phyloP scores from a whole-genome alignment of 2,797 vertebrate genomes.

The Gambusia yucatana region DNA sequence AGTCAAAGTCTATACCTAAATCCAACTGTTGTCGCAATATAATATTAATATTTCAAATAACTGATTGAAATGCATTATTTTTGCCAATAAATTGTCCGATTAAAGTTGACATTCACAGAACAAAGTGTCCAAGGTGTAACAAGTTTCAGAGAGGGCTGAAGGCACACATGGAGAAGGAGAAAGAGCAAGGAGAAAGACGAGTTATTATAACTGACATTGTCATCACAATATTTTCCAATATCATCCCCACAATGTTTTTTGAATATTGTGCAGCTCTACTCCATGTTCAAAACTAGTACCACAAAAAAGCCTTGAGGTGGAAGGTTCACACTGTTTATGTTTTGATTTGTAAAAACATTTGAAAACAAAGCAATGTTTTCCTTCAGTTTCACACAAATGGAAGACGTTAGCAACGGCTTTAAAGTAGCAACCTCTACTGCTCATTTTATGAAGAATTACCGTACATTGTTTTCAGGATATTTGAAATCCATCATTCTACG shows the following conservation, averaged over 20 bases:
- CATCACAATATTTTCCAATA: background rate
- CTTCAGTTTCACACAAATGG: background rate
- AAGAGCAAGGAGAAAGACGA: background rate
- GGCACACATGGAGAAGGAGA: background rate
- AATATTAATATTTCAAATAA: background rate
- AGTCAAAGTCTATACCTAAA: background rate
- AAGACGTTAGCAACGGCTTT: background rate
- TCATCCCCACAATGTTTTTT: background rate
- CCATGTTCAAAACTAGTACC: background rate
- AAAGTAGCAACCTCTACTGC: background rate
- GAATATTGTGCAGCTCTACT: background rate
- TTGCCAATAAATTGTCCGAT: background rate
- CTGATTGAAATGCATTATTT: background rate
- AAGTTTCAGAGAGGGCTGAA: background rate
- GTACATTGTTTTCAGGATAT: background rate
- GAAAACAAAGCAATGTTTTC: background rate
- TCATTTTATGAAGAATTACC: background rate
- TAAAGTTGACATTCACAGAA: background rate
- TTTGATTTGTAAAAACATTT: background rate
- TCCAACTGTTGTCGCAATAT: background rate
- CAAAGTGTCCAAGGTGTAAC: background rate
- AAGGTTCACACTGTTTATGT: background rate
- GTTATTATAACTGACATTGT: background rate
- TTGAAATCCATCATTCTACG: background rate
- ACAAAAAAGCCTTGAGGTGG: background rate